Percentiles rank a stretch among this genome's conserved stretches.
These are phyloP conservation scores for Ectropis grisescens DNA, from an alignment of 1,140 invertebrate species.

Conservation along the genomic window DNA sequence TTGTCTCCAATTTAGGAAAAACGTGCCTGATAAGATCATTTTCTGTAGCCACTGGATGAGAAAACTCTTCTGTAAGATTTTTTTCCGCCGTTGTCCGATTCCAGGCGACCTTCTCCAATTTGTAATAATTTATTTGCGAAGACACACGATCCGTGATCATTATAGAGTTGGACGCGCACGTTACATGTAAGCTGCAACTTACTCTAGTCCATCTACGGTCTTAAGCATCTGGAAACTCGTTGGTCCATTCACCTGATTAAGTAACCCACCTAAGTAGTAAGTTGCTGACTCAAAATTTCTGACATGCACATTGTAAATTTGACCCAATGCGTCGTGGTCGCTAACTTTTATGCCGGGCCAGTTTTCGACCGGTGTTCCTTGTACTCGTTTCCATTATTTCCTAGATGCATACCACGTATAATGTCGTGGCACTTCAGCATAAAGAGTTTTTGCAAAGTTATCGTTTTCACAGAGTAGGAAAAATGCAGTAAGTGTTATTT, in stretches of 20 bases:
- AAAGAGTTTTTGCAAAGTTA: slow-evolving; percentile 19
- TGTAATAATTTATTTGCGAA: no score
- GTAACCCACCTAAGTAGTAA: slow-evolving; percentile 17
- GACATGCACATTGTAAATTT: slow-evolving; percentile 18
- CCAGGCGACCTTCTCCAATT: no score
- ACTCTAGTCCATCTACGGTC: slow-evolving; percentile 10
- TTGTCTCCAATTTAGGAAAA: no score
- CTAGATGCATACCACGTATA: slow-evolving; percentile 10
- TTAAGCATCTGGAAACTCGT: slow-evolving; percentile 18
- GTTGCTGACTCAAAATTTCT: slow-evolving; percentile 19
- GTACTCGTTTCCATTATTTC: slow-evolving; percentile 18
- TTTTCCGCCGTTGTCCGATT: no score
- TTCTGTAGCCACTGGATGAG: no score
- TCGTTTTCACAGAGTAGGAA: slow-evolving; percentile 27
- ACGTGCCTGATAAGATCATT: no score
- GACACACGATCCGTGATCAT: no score
- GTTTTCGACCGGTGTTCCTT: slow-evolving; percentile 15
- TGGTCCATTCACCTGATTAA: slow-evolving; percentile 18
- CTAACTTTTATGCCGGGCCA: slow-evolving; percentile 19
- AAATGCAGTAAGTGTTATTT: slow-evolving; percentile 10
- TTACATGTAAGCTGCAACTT: no score
- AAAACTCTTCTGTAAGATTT: no score
- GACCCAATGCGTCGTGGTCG: no score
- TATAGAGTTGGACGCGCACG: no score
- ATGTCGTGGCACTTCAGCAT: no score